Conservation (phyloP, 2,113 vertebrate species). For the Bujurquina vittata region DNA sequence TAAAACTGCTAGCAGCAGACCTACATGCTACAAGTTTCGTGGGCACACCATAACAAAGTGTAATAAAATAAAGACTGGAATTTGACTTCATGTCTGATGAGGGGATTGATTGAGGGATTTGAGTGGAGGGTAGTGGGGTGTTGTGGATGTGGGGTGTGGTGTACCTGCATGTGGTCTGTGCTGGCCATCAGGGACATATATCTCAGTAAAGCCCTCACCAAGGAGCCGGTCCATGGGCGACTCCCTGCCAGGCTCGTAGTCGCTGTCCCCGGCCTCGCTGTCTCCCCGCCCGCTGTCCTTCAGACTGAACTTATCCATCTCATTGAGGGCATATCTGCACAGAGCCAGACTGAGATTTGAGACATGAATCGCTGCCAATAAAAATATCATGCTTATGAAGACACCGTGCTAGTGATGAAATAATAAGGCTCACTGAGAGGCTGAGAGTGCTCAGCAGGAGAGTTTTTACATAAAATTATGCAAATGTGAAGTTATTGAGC, state of each 20-base stretch:
- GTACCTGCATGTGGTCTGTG: constrained; percentile 95
- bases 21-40: not conserved
- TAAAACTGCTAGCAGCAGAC: not conserved
- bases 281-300: constrained; percentile 98
- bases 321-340: constrained; percentile 93
- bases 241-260: constrained; percentile 95
- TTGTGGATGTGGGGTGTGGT: constrained; percentile 24
- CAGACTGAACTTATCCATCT: constrained; percentile 99
- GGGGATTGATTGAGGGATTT: not conserved
- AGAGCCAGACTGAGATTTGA: constrained; percentile 30
- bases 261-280: constrained; percentile 98
- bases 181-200: constrained; percentile 91
- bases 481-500: constrained; percentile 45
- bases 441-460: constrained; percentile 24
- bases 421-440: constrained; percentile 41
- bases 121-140: not conserved
- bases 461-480: constrained; percentile 69
- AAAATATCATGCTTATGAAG: not conserved
- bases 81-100: not conserved
- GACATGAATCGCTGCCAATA: constrained; percentile 2
- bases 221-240: constrained; percentile 93
- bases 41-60: not conserved
- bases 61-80: not conserved
- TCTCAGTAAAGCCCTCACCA: constrained; percentile 95
- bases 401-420: not conserved